These are phyloP conservation scores for Columbina picui DNA, from an alignment of 2,113 vertebrate genomes.

Conservation along the genomic window DNA sequence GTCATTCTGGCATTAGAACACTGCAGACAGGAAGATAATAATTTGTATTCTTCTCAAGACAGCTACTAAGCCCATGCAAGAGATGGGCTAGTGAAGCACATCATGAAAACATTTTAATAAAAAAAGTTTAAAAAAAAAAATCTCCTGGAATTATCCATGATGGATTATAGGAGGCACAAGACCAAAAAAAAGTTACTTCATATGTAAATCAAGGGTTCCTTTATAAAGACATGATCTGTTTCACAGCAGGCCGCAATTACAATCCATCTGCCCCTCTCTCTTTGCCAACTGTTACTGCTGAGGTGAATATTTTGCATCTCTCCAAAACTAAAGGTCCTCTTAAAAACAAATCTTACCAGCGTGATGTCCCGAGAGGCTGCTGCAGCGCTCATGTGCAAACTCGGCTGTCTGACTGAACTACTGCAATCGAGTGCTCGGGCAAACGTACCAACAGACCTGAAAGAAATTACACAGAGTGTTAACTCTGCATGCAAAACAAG, in stretches of 20 bases:
- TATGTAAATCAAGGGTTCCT: conserved; percentile 37
- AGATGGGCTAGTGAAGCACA: not conserved
- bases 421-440: conserved; percentile 84
- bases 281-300: not conserved
- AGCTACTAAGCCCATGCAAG: not conserved
- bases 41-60: not conserved
- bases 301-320: not conserved
- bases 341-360: conserved; percentile 71
- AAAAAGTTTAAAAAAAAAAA: not conserved
- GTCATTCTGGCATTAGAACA: not conserved
- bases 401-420: conserved; percentile 85
- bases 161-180: not conserved
- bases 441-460: conserved; percentile 84
- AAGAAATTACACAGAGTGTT: not conserved
- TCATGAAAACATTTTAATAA: not conserved
- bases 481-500: not conserved
- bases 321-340: not conserved
- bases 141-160: not conserved
- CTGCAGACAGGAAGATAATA: not conserved
- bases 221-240: conserved; percentile 4
- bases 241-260: conserved; percentile 45
- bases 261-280: conserved; percentile 30
- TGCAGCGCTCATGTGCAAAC: conserved; percentile 85
- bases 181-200: conserved; percentile 14
- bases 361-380: conserved; percentile 86